A percentile compares a stretch with the other conserved stretches of the same genome.
Conservation (phyloP, 2,113 vertebrate species). For the Oreochromis niloticus region DNA sequence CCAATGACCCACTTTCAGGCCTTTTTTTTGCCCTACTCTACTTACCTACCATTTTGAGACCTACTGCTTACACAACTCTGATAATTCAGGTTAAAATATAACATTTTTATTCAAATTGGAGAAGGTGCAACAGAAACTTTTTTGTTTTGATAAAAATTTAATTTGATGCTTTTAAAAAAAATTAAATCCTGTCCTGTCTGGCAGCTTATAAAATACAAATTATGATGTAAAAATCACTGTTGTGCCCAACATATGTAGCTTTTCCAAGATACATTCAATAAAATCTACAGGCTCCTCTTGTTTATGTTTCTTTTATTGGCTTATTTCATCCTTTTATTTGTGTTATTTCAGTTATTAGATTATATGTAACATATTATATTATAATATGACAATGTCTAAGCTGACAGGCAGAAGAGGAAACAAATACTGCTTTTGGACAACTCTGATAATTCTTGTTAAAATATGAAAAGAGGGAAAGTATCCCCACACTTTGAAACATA, state of each 20-base stretch:
- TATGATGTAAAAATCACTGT: neutral
- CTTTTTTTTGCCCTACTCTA: accelerated
- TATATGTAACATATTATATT: neutral
- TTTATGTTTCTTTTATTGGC: neutral
- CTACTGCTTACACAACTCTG: neutral
- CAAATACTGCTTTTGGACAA: neutral
- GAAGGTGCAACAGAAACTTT: neutral
- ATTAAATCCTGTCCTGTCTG: accelerated
- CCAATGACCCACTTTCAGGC: neutral
- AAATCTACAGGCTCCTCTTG: neutral
- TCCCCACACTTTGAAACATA: neutral
- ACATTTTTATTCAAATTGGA: neutral
- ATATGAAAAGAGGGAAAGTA: neutral
- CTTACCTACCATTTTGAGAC: neutral
- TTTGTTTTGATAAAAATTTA: neutral
- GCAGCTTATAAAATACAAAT: accelerated
- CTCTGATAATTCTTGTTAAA: neutral
- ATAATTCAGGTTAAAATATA: neutral
- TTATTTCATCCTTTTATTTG: accelerated
- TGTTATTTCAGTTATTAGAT: neutral
- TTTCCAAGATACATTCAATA: neutral
- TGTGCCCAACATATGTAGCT: neutral
- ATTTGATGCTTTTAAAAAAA: neutral
- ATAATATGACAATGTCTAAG: neutral
- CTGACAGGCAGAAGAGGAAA: neutral